A percentile compares a stretch with the other conserved stretches of the same genome.
phyloP scores from a whole-genome alignment of 2,113 vertebrate species.

The Lasiurus borealis region DNA sequence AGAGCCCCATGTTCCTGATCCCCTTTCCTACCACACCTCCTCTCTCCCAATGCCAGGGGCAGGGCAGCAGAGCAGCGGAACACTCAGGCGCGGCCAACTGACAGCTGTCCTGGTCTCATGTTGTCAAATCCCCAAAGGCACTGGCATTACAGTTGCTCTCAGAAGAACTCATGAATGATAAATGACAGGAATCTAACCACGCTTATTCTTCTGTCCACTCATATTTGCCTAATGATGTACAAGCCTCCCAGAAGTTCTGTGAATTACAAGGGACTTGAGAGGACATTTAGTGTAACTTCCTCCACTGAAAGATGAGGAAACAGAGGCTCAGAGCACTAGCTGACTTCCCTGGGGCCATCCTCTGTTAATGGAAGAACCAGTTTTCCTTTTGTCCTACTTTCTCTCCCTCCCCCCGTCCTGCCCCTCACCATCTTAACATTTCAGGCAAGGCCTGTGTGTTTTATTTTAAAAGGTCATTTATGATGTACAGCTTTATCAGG shows the following conservation, averaged over 20 bases:
- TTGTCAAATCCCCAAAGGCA: background rate
- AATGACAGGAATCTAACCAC: background rate
- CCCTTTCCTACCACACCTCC: background rate
- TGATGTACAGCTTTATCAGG: background rate
- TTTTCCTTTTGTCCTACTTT: background rate
- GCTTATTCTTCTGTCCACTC: background rate
- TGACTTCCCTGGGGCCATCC: background rate
- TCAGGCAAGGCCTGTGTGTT: background rate
- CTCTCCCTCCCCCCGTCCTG: accelerated
- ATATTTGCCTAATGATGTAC: background rate
- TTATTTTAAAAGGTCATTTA: slow-evolving; percentile 34
- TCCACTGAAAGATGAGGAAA: background rate
- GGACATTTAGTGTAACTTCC: background rate
- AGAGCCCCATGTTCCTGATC: background rate
- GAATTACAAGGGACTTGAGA: background rate
- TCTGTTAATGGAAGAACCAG: background rate
- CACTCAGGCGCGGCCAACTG: accelerated
- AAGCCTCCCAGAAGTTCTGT: background rate
- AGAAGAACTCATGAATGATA: background rate
- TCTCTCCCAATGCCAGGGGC: background rate
- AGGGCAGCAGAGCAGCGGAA: background rate
- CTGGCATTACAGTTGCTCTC: background rate
- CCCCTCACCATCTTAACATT: background rate
- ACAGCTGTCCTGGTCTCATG: background rate
- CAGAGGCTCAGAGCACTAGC: background rate